These are phyloP conservation scores for Papilio polyxenes DNA, from an alignment of 1,140 invertebrate species.

Conservation along the genomic window DNA sequence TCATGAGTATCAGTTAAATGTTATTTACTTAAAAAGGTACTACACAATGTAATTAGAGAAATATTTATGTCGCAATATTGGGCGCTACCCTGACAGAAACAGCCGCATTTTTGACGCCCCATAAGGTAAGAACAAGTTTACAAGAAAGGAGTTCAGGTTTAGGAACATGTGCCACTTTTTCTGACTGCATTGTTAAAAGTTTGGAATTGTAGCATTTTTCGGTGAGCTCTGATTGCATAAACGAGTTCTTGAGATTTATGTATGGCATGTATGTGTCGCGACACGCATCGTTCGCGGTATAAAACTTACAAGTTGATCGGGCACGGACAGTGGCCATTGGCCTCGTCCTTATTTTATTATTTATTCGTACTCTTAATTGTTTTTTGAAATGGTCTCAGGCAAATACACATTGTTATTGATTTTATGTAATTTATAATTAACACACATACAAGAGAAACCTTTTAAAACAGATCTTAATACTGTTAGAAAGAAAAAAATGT, in stretches of 20 bases:
- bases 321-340: background rate
- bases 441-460: slow-evolving; percentile 3
- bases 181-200: slow-evolving; percentile 21
- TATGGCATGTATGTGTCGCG: background rate
- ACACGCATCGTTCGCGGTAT: background rate
- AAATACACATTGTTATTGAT: background rate
- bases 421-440: background rate
- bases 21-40: background rate
- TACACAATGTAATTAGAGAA: background rate
- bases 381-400: slow-evolving; percentile 3
- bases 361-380: slow-evolving; percentile 19
- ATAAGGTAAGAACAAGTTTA: slow-evolving; percentile 6
- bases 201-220: slow-evolving; percentile 28
- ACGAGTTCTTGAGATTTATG: slow-evolving; percentile 19
- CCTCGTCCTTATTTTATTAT: slow-evolving; percentile 17
- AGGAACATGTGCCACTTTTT: slow-evolving; percentile 13
- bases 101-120: background rate
- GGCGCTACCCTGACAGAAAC: background rate
- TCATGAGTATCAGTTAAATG: too few species aligned
- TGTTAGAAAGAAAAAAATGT: background rate
- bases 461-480: background rate
- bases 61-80: slow-evolving; percentile 9
- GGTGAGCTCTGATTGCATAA: slow-evolving; percentile 19
- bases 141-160: slow-evolving; percentile 18
- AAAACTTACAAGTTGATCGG: background rate